phyloP scores from a whole-genome alignment of 2,797 vertebrate genomes.

The Aselliscus stoliczkanus region DNA sequence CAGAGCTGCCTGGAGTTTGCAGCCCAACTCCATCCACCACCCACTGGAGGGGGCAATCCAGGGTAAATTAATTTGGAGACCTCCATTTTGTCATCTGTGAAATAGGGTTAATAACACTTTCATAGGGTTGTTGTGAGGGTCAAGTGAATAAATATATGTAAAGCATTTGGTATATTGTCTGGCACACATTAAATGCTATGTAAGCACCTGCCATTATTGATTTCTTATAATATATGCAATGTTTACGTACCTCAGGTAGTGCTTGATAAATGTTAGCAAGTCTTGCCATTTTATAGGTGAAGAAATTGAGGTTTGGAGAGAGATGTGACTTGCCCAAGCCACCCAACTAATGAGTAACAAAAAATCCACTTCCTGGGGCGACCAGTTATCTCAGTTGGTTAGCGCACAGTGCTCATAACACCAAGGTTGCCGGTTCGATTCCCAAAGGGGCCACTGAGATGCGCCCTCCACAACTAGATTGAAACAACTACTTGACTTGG shows the following conservation, averaged over 20 bases:
- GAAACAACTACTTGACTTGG: too few species aligned
- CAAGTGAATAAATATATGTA: neutral
- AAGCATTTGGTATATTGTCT: neutral
- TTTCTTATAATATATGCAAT: neutral
- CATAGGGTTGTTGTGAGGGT: neutral
- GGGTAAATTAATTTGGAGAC: neutral
- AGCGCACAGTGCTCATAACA: too few species aligned
- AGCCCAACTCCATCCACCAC: neutral
- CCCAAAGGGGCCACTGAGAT: too few species aligned
- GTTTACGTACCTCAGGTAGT: neutral
- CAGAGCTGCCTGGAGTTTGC: neutral
- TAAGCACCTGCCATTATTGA: neutral
- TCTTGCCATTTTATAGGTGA: neutral
- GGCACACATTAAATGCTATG: neutral
- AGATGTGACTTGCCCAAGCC: neutral
- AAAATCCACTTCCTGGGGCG: neutral
- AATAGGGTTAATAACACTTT: conserved; percentile 22
- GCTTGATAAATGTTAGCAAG: neutral
- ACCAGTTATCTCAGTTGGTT: too few species aligned
- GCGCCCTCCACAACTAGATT: too few species aligned
- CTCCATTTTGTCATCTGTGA: neutral
- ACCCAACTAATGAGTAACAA: neutral
- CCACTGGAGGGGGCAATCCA: neutral
- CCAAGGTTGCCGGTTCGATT: too few species aligned
- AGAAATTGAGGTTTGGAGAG: neutral